Base-by-base conservation (phyloP, 2,888 invertebrate species). In the Agrenia bidenticulata region DNA sequence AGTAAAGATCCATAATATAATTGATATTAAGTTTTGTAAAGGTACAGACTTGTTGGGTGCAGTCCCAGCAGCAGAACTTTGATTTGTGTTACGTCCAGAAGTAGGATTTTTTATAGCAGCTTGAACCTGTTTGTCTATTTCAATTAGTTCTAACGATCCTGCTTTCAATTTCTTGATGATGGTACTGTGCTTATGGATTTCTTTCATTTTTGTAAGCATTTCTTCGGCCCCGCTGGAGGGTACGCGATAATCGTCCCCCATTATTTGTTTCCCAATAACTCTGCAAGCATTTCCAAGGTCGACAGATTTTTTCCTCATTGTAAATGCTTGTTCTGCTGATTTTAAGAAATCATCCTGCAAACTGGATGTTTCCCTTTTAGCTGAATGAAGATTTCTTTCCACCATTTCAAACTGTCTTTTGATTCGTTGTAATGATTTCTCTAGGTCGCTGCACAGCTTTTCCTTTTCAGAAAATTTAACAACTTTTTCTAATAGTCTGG, bases 141-240 rank as follows among this genome's bases (percentile, higher is more conserved):
- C 45, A 4, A 17, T 45, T n/a, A 45, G 15, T 19, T 5, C 45
- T 11, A n/a, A 45, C 4, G 15, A 19, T 11, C 15, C n/a, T 17
- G 45, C 45, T 45, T 45, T 45, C 19, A 51, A 24, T 51, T 51
- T 24, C 15, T 51, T 51, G 2, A 21, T 19, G 2, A 5, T 5
- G 5, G 13, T 24, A 24, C 24, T 51, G 7, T 51, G 45, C 2
- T 17, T 58, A 27, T 45, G 39, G 27, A 60, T 24, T 32, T 50
- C 37, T 37, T 51, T 32, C 24, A 51, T 37, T 17, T 51, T 60
- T 7, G 17, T 11, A 13, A 37, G 17, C 60, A 60, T 51, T 9
- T 60, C 60, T 2, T 13, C 23, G 19, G 60, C 50, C 17, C 60
- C 60, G 2, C 9, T 32, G 11, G 19, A 13, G 2, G 60, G 60